Percentiles rank a stretch among this genome's conserved stretches.
These are phyloP conservation scores for Agonum fuliginosum DNA, from an alignment of 2,888 invertebrate species.

Conservation along the genomic window DNA sequence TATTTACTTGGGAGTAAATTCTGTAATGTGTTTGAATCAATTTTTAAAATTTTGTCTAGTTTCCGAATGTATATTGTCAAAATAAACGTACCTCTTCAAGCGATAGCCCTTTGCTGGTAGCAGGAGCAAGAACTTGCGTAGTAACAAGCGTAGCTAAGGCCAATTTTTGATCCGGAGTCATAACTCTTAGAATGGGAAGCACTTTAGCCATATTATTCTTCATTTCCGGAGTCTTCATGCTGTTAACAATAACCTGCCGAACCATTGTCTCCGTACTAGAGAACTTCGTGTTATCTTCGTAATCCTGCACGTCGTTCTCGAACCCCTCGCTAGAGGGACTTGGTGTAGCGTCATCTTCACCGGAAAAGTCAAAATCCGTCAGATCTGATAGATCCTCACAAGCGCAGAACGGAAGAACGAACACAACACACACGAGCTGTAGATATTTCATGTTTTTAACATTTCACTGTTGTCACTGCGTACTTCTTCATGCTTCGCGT, in stretches of 20 bases:
- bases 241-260: conserved; percentile 75
- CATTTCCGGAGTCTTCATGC: conserved; percentile 77
- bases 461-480: neutral
- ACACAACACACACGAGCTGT: neutral
- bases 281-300: conserved; percentile 59
- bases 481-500: neutral
- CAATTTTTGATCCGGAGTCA: conserved; percentile 78
- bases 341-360: conserved; percentile 1
- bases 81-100: conserved; percentile 75
- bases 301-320: too few relatives aligned
- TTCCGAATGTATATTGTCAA: neutral
- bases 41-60: neutral
- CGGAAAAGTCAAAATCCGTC: too few relatives aligned
- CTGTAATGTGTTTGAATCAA: too few relatives aligned
- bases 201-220: conserved; percentile 78
- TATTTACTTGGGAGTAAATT: too few relatives aligned
- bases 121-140: conserved; percentile 76
- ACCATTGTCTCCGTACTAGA: conserved; percentile 73
- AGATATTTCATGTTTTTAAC: neutral
- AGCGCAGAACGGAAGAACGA: neutral
- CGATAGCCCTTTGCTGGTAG: conserved; percentile 73
- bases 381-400: neutral
- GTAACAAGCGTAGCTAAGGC: conserved; percentile 79
- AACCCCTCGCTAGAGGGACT: too few relatives aligned
- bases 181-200: conserved; percentile 79